Percentiles rank a stretch among this genome's conserved stretches.
Evolutionary conservation across 2,888 invertebrate species (phyloP).

Genomic region (Masnerella sp.): DNA sequence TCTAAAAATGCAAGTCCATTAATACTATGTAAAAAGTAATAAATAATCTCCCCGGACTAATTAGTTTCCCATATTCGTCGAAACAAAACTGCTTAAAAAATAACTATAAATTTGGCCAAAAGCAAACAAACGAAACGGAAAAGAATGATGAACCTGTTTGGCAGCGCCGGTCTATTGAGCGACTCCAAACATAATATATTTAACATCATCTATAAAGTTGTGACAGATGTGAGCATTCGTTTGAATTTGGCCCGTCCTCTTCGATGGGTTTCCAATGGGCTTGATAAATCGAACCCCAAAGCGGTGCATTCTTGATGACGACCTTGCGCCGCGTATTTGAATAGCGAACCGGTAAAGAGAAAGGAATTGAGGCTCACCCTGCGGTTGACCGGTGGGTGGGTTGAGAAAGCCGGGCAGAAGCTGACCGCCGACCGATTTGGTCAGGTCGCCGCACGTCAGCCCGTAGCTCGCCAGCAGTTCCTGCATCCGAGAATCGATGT

Average conservation of each 20-base stretch:
- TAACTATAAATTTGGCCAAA: conserved; percentile 1
- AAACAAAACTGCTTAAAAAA: conserved; percentile 2
- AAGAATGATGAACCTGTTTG: conserved; percentile 47
- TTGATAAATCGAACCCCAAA: conserved; percentile 48
- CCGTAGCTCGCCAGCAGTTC: conserved; percentile 80
- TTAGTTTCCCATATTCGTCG: not conserved
- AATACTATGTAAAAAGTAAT: too few species aligned
- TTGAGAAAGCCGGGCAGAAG: conserved; percentile 76
- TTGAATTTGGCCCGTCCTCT: conserved; percentile 25
- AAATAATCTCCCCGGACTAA: too few species aligned
- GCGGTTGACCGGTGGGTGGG: conserved; percentile 70
- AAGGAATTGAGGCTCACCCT: conserved; percentile 65
- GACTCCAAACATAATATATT: conserved; percentile 28
- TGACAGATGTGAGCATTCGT: conserved; percentile 52
- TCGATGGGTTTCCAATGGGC: conserved; percentile 34
- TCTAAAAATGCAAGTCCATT: too few species aligned
- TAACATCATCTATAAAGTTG: conserved; percentile 46
- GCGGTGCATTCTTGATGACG: conserved; percentile 39
- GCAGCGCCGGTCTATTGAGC: conserved; percentile 9
- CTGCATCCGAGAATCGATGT: conserved; percentile 80
- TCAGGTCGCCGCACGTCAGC: conserved; percentile 76
- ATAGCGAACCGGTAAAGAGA: conserved; percentile 42
- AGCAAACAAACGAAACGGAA: conserved; percentile 2
- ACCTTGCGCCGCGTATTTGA: conserved; percentile 43
- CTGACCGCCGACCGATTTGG: conserved; percentile 76